phyloP scores from a whole-genome alignment of 2,113 vertebrate species.

The Amblyornis subalaris region DNA sequence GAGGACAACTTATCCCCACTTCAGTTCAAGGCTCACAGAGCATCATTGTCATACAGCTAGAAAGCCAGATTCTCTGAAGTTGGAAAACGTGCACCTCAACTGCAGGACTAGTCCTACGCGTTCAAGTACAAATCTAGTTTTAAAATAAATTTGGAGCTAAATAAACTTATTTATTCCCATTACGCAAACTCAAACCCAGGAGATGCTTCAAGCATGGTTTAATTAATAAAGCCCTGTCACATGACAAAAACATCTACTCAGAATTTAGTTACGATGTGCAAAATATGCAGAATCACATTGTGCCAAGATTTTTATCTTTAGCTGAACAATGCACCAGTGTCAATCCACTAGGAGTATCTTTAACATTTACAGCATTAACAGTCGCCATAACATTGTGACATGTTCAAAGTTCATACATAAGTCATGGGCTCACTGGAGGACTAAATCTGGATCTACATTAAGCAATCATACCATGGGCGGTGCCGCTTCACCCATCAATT shows the following conservation, averaged over 20 bases:
- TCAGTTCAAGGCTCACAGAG: background rate
- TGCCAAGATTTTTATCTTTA: background rate
- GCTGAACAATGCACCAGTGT: background rate
- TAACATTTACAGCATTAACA: background rate
- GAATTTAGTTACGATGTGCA: background rate
- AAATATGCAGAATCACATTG: background rate
- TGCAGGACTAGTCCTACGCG: background rate
- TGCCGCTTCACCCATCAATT: slow-evolving; percentile 86
- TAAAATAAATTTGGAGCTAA: background rate
- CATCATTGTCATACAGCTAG: accelerated
- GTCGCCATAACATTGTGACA: background rate
- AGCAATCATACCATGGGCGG: slow-evolving; percentile 82
- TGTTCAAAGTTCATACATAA: background rate
- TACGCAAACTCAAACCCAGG: background rate
- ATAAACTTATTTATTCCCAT: background rate
- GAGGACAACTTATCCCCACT: background rate
- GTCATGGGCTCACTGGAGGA: background rate
- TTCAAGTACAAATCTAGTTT: background rate
- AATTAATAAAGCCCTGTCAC: background rate
- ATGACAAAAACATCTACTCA: background rate
- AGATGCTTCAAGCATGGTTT: background rate
- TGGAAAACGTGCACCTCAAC: background rate
- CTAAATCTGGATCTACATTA: background rate
- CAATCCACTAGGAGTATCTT: background rate
- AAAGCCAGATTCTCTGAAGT: background rate